phyloP scores from a whole-genome alignment of 2,797 vertebrate genomes.

The Etheostoma nigrum region DNA sequence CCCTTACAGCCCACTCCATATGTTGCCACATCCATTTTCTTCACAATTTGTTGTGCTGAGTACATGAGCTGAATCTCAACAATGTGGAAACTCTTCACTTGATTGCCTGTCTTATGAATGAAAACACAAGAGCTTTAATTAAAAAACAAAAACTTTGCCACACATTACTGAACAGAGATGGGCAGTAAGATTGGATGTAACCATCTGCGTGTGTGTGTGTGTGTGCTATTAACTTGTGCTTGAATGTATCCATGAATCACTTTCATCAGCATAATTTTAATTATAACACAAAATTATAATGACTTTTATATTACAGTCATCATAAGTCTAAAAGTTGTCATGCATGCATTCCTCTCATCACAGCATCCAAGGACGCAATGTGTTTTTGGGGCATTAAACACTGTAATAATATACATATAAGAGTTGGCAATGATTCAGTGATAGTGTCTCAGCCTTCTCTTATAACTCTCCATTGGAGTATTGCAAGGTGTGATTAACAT shows the following conservation, averaged over 20 bases:
- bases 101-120: slow-evolving; percentile 69
- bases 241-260: slow-evolving; percentile 20
- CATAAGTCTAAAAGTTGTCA: slow-evolving; percentile 37
- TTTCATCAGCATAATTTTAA: slow-evolving; percentile 52
- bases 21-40: slow-evolving; percentile 37
- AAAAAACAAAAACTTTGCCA: slow-evolving; percentile 69
- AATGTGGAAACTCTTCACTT: slow-evolving; percentile 63
- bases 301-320: slow-evolving; percentile 41
- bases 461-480: slow-evolving; percentile 5
- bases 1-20: slow-evolving; percentile 38
- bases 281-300: slow-evolving; percentile 63
- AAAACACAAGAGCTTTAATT: slow-evolving; percentile 77
- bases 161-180: slow-evolving; percentile 68
- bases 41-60: slow-evolving; percentile 31
- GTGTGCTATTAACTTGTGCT: slow-evolving; percentile 6
- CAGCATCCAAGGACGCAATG: slow-evolving; percentile 14
- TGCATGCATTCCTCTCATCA: slow-evolving; percentile 24
- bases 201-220: slow-evolving; percentile 5
- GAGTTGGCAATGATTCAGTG: not conserved
- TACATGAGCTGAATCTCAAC: slow-evolving; percentile 57
- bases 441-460: not conserved
- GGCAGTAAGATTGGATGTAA: slow-evolving; percentile 39
- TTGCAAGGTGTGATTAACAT: slow-evolving; percentile 26
- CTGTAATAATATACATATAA: not conserved
- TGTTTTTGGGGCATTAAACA: slow-evolving; percentile 10